Conservation (phyloP, 2,113 vertebrate genomes). For the Telmatochromis sp. region DNA sequence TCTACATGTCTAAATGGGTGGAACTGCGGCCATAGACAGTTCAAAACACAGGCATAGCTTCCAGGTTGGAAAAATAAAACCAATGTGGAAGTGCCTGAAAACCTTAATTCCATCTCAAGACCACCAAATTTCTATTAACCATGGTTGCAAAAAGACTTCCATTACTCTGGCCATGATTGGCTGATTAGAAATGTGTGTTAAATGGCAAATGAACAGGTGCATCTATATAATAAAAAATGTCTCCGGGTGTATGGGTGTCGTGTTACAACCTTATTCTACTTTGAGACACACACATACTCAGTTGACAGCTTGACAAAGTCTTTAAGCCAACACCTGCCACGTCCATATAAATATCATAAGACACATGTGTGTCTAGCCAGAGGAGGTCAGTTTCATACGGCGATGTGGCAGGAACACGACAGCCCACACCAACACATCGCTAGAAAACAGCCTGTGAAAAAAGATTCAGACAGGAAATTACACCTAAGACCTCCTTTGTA, state of each 20-base stretch:
- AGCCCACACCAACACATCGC: background rate
- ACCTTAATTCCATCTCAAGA: background rate
- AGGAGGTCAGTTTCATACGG: conserved; percentile 3
- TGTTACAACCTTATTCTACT: background rate
- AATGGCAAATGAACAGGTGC: background rate
- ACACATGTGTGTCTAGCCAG: background rate
- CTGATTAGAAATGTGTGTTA: background rate
- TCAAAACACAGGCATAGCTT: background rate
- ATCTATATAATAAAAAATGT: background rate
- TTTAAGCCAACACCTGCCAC: conserved; percentile 21
- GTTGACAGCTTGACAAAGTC: background rate
- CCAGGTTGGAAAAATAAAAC: background rate
- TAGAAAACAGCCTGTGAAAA: background rate
- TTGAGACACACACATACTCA: background rate
- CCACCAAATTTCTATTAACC: background rate
- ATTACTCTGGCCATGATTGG: background rate
- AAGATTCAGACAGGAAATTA: background rate
- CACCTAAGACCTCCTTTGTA: background rate
- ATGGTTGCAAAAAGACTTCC: background rate
- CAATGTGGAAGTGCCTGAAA: background rate
- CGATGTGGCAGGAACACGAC: background rate
- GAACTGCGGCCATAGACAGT: background rate
- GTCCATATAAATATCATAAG: background rate
- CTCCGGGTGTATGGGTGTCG: background rate
- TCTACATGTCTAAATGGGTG: background rate